These are phyloP conservation scores for Tinea trinotella DNA, from an alignment of 2,888 invertebrate genomes.

Conservation along the genomic window DNA sequence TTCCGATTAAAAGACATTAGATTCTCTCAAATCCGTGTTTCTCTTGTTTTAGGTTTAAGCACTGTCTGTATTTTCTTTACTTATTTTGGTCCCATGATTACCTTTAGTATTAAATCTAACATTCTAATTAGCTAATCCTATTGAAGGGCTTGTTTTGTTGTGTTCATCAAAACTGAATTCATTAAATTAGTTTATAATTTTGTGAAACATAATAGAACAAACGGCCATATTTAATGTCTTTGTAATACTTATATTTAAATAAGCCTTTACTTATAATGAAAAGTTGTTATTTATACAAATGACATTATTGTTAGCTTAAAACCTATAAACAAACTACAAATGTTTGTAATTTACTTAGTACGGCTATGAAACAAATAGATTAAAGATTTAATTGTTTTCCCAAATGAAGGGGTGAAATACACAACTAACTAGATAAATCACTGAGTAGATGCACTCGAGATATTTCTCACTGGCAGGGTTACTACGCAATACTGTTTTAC, in stretches of 20 bases:
- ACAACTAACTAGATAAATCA: neutral
- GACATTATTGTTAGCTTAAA: neutral
- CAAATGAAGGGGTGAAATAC: neutral
- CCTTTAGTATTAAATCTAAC: slow-evolving; percentile 3
- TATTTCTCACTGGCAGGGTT: neutral
- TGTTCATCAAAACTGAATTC: neutral
- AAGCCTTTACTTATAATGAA: too few species aligned
- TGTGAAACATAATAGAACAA: too few species aligned
- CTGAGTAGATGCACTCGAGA: neutral
- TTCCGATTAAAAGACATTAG: slow-evolving; percentile 62
- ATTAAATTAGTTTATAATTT: too few species aligned
- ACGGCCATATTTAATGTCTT: too few species aligned
- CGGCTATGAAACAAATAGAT: slow-evolving; percentile 10
- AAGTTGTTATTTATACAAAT: neutral
- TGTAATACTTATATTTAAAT: too few species aligned
- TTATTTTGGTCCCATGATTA: neutral
- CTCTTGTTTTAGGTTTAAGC: slow-evolving; percentile 16
- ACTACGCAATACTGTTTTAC: neutral
- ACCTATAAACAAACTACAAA: slow-evolving; percentile 1
- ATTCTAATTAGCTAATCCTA: slow-evolving; percentile 11
- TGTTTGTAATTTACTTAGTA: neutral
- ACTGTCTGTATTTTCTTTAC: slow-evolving; percentile 14
- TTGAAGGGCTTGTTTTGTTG: slow-evolving; percentile 4
- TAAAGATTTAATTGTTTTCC: slow-evolving; percentile 2
- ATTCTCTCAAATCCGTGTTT: slow-evolving; percentile 26